A percentile compares a stretch with the other conserved stretches of the same genome.
Conservation (phyloP, 2,797 vertebrate genomes). For the Eleutherodactylus coqui region DNA sequence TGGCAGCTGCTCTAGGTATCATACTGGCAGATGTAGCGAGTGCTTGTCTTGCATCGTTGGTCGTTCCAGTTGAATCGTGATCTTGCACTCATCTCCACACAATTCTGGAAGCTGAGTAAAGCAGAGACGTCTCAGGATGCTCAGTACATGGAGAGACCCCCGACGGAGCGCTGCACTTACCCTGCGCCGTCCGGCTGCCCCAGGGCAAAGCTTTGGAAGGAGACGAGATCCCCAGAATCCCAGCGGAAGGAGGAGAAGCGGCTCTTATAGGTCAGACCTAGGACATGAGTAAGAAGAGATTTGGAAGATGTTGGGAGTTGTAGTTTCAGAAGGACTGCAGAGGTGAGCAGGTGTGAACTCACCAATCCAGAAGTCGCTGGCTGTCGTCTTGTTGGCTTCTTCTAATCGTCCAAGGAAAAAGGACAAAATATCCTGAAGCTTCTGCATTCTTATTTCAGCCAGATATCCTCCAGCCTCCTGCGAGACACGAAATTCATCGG, state of each 20-base stretch:
- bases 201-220: conserved; percentile 14
- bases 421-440: conserved; percentile 6
- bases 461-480: background rate
- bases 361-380: conserved; percentile 23
- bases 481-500: background rate
- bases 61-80: background rate
- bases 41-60: conserved; percentile 1
- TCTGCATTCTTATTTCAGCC: conserved; percentile 2
- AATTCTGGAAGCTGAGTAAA: background rate
- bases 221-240: background rate
- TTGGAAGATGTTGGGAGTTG: too few relatives aligned
- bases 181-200: background rate
- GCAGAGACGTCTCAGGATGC: too few relatives aligned
- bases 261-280: conserved; percentile 13
- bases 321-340: background rate
- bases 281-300: background rate
- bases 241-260: conserved; percentile 1
- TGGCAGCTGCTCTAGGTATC: background rate
- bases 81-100: background rate
- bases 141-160: background rate
- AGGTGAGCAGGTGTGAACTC: background rate
- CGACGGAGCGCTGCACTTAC: background rate
- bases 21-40: conserved; percentile 18
- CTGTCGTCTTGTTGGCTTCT: too few relatives aligned
- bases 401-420: background rate